Base-by-base conservation (phyloP, 2,888 invertebrate species). In the Cantharis rufa region DNA sequence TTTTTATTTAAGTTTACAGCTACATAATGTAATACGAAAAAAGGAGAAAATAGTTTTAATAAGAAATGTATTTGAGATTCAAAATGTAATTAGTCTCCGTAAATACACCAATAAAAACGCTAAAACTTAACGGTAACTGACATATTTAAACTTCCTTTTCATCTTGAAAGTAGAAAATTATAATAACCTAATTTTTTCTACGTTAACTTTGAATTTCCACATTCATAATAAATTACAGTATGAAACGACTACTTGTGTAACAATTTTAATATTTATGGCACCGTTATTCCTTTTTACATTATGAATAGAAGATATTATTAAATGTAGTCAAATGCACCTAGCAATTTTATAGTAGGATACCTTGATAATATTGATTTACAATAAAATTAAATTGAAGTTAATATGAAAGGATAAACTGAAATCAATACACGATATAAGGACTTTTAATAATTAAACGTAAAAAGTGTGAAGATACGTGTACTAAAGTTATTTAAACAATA, bases 351-450 rank as follows among this genome's bases (percentile, higher is more conserved):
- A 66, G 10, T 66, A 0, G 1, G n/a, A 66, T 66, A 66, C 64
- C 64, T 66, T 66, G 64, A 66, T 13, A 21, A 21, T 66, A 66
- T 66, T 66, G 64, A 66, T 66, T 66, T 66, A 21, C 64, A 66
- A 66, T 66, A 21, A 66, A 66, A 66, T 21, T 66, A 66, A 66
- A 66, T 66, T 66, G 64, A 21, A 15, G 18, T 21, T 66, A 66
- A 66, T 66, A 7, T 21, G 24, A 24, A 21, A 7, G 24, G 64
- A 18, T 66, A 66, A 66, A 66, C 64, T 15, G 24, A 66, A 66
- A 66, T 66, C 64, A 24, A 66, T 66, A 66, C 3, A 48, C 13
- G 13, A 10, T 28, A 32, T 32, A 32, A n/a, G n/a, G 48, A n/a
- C 9, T 48, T 48, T 48, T 48, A 48, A 48, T 48, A 48, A 48